Base-by-base conservation (phyloP, 2,888 invertebrate genomes). In the Halictus quadricinctus region DNA sequence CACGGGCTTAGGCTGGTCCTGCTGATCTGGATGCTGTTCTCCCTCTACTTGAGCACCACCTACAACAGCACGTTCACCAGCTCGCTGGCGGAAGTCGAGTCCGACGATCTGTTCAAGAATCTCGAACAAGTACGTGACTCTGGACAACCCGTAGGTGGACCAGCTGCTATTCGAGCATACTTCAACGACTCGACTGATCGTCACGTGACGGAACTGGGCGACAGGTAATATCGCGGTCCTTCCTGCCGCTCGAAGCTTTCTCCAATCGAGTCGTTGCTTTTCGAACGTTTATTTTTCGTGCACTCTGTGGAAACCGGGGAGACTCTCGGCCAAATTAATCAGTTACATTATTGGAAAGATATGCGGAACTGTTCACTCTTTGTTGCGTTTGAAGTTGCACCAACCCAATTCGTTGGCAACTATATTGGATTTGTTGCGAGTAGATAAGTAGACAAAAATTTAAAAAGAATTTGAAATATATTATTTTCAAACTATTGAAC, bases 1-100 rank as follows among this genome's bases (percentile, higher is more conserved):
- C 46, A 77, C n/a, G 85, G 88, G 1, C 41, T 90, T 46, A 75
- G 86, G 12, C 54, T 87, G 18, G 80, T 87, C 15, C 41, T 89
- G 41, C 80, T 81, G 1, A 60, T 88, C 21, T 89, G 90, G 90
- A 76, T 89, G 12, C 36, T 88, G 8, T 83, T 84, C 76, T 81
- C 81, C 12, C 73, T 87, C 21, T 78, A 79, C 58, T 76, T 79
- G 41, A 87, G 72, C 66, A 77, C 75, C 60, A 36, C 84, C 29
- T 90, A 88, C 43, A 81, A 79, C 60, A 85, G 88, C 69, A 84
- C 81, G 25, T 88, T 88, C 79, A 88, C 87, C 69, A 88, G 88
- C 64, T 85, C 79, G 5, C 48, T 90, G 46, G 81, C 83, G 48
- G 79, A 76, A 18, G 43, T 72, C 29, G 84, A 79, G 13, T 60